Conservation (phyloP, 2,888 invertebrate genomes). For the Sphaerophoria rueppellii region DNA sequence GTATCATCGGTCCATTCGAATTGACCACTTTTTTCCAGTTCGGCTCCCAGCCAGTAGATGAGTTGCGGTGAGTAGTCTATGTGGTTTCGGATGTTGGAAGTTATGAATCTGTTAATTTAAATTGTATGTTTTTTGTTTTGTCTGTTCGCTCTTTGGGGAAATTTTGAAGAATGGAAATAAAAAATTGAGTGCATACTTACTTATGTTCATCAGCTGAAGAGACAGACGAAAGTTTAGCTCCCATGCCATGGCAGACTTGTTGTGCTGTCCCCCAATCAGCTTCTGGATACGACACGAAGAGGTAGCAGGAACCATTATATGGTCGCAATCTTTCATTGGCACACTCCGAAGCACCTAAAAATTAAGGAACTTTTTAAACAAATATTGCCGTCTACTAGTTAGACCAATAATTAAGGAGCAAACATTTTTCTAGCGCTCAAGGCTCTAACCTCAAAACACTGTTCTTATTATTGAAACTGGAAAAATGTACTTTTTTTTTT, state of each 20-base stretch:
- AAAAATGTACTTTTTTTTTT: no score
- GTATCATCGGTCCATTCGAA: conserved; percentile 88
- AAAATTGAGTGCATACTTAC: conserved; percentile 67
- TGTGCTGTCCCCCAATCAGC: conserved; percentile 88
- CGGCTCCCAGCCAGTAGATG: conserved; percentile 89
- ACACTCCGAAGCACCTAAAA: conserved; percentile 86
- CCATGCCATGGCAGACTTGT: conserved; percentile 88
- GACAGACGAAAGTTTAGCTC: conserved; percentile 88
- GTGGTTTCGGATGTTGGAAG: conserved; percentile 86
- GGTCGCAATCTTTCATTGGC: conserved; percentile 87
- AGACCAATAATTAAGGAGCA: background rate
- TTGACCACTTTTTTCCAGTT: conserved; percentile 81
- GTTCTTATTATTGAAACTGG: no score
- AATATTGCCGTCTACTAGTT: background rate
- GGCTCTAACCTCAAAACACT: no score
- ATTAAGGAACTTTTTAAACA: conserved; percentile 32
- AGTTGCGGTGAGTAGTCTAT: conserved; percentile 88
- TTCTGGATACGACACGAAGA: conserved; percentile 89
- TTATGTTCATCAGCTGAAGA: conserved; percentile 87
- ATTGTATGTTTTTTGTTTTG: background rate
- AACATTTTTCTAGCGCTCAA: background rate
- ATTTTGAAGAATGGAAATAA: background rate
- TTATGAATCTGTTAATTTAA: conserved; percentile 83
- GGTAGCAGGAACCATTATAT: conserved; percentile 89
- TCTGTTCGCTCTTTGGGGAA: no score